Conservation (phyloP, 2,888 invertebrate genomes). For the Drosophila barbarae region DNA sequence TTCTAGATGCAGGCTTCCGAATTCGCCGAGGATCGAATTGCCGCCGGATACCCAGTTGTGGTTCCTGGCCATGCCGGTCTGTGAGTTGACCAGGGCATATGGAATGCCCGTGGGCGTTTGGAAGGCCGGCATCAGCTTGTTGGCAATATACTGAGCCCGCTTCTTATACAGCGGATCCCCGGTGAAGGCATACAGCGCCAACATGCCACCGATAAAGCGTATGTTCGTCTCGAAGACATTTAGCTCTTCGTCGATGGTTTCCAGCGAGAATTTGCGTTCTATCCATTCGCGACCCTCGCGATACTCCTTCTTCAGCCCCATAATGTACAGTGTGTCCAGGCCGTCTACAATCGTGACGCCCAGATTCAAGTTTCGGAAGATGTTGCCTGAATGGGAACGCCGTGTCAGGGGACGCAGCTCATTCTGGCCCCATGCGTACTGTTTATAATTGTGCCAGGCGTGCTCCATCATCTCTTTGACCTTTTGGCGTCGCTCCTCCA, state of each 20-base stretch:
- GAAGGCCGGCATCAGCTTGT: conserved; percentile 96
- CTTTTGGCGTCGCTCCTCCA: conserved; percentile 88
- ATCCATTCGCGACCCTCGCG: conserved; percentile 97
- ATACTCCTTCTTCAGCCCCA: conserved; percentile 97
- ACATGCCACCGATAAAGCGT: conserved; percentile 96
- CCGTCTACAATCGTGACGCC: conserved; percentile 98
- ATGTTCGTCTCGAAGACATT: conserved; percentile 99
- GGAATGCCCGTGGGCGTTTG: conserved; percentile 98
- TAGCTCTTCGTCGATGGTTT: conserved; percentile 89
- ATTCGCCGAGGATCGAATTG: conserved; percentile 96
- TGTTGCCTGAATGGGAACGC: conserved; percentile 91
- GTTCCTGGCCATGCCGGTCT: conserved; percentile 94
- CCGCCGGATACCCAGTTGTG: conserved; percentile 98
- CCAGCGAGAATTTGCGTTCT: conserved; percentile 89
- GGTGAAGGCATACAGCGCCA: conserved; percentile 95
- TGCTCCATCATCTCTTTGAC: conserved; percentile 93
- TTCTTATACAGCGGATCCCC: conserved; percentile 95
- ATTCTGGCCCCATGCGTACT: conserved; percentile 99
- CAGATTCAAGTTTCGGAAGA: conserved; percentile 91
- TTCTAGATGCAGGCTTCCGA: conserved; percentile 97
- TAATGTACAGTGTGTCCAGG: conserved; percentile 96
- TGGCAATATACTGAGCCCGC: conserved; percentile 94
- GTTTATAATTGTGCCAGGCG: conserved; percentile 97
- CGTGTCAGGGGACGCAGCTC: conserved; percentile 95
- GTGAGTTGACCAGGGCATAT: conserved; percentile 94